Base-by-base conservation (phyloP, 2,113 vertebrate species). In the Saccopteryx leptura region DNA sequence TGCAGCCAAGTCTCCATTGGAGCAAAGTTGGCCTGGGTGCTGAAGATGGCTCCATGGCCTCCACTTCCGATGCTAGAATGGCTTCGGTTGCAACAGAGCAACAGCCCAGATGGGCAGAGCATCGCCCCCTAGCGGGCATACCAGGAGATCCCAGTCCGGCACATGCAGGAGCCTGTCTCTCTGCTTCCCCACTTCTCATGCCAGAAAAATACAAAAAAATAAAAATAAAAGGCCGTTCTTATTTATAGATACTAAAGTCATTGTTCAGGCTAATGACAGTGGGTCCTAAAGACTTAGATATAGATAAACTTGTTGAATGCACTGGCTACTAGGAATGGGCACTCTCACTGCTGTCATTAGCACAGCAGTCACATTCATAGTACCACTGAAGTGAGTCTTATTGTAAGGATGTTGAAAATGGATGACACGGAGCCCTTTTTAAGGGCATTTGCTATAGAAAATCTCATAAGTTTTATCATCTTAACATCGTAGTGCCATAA, bases 331-430 rank as follows among this genome's bases (percentile, higher is more conserved):
- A 61, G 85, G 54, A 80, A 61, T 81, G 39, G 63, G 39, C 9
- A 19, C 9, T 48, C 33, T 63, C 5, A 2, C 63, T 56, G 4
- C n/a, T 76, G 4, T 87, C 69, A 60, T 97, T 65, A 60, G 90
- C 10, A 88, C 5, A 83, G 9, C 68, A 93, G 79, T 86, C 52
- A 92, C 69, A 80, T 89, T 75, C 31, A 75, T 33, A 65, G 95
- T 39, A 83, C 72, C 46, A 28, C 82, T 65, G 61, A 96, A 95
- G 78, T 96, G 68, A 63, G n/a, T 97, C 56, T 95, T 92, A 71
- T 81, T 87, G 91, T 5, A 90, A 91, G 58, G 58, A 65, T 90
- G 21, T 46, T 94, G 93, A 82, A 92, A 97, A 95, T 74, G 61
- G 78, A 94, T 92, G 94, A 39, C 63, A 10, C 11, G 5, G 54